Evolutionary conservation across 1,140 invertebrate species (phyloP).

Genomic region (Pteromalus puparum): DNA sequence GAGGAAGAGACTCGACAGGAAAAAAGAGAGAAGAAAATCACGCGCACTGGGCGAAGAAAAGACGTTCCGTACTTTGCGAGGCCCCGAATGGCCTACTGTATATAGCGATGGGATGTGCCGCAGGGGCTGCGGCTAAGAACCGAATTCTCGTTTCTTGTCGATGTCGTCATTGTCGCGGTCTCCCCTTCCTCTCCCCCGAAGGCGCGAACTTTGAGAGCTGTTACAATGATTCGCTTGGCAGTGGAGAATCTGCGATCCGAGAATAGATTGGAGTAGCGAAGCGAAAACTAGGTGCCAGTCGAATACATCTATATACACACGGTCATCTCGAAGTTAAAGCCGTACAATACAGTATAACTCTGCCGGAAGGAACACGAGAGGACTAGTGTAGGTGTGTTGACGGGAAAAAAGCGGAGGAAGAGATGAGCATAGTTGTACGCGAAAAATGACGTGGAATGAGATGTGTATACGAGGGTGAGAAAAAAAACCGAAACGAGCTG

Average conservation of each 20-base stretch:
- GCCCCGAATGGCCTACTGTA: not conserved
- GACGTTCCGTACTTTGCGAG: not conserved
- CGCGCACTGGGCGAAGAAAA: not conserved
- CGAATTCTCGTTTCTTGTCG: constrained; percentile 6
- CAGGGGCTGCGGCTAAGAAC: not conserved
- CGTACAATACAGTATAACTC: not conserved
- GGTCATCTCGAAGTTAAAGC: not conserved
- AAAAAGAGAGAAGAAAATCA: not conserved
- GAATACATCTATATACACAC: not conserved
- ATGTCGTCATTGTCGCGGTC: not conserved
- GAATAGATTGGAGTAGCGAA: not conserved
- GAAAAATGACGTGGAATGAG: too few species aligned
- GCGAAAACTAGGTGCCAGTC: not conserved
- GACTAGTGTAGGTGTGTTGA: not conserved
- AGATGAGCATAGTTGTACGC: too few species aligned
- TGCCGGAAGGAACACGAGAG: not conserved
- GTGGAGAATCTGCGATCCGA: not conserved
- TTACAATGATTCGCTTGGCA: not conserved
- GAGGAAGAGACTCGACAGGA: not conserved
- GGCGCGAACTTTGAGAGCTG: not conserved
- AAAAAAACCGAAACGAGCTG: too few species aligned
- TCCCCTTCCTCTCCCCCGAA: not conserved
- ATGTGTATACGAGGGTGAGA: too few species aligned
- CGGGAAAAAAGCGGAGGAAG: too few species aligned
- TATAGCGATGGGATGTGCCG: not conserved